phyloP scores from a whole-genome alignment of 2,797 vertebrate genomes.

The Phataginus tricuspis region DNA sequence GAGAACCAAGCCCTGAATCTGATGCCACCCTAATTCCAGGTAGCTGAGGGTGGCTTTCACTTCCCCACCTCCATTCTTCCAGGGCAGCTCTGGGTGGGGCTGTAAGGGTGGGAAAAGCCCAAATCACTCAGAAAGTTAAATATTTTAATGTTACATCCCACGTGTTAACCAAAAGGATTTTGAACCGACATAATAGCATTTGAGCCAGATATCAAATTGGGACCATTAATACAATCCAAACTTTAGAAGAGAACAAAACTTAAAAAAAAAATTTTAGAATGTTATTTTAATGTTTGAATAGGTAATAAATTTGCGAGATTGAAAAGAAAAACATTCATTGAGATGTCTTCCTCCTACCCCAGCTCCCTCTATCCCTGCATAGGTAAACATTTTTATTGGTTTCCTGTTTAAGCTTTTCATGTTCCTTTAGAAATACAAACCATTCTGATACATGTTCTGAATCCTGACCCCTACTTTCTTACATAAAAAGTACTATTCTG shows the following conservation, averaged over 20 bases:
- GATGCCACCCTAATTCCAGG: background rate
- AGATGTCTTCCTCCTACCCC: background rate
- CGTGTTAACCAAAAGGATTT: background rate
- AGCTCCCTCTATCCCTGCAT: background rate
- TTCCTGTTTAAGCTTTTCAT: conserved; percentile 36
- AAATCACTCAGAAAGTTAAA: background rate
- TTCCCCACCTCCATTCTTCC: background rate
- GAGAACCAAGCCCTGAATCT: background rate
- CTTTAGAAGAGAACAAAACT: conserved; percentile 13
- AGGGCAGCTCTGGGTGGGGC: background rate
- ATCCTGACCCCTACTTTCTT: background rate
- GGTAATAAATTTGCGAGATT: conserved; percentile 29
- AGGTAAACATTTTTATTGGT: conserved; percentile 49
- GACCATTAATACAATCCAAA: background rate
- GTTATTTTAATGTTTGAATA: conserved; percentile 43
- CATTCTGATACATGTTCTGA: background rate
- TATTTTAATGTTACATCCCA: background rate
- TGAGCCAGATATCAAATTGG: background rate
- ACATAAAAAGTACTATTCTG: background rate
- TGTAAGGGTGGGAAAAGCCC: background rate
- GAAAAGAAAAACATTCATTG: conserved; percentile 22
- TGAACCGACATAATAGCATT: conserved; percentile 1
- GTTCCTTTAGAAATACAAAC: conserved; percentile 38
- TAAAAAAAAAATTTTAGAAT: background rate
- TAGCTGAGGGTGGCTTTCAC: background rate